phyloP scores from a whole-genome alignment of 2,113 vertebrate species.

The Petrocephalus microphthalmus region DNA sequence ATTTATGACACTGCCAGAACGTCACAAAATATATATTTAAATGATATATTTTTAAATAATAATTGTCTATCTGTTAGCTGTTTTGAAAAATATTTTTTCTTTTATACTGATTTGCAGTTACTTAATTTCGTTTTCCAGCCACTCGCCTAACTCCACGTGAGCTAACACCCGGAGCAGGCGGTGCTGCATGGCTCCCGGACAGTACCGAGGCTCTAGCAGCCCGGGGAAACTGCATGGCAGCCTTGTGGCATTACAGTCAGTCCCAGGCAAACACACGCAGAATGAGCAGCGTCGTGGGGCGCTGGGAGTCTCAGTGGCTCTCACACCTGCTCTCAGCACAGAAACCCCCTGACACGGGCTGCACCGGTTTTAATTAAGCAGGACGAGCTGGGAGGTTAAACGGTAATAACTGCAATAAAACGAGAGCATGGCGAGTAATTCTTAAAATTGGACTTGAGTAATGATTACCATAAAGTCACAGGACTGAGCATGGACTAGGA shows the following conservation, averaged over 20 bases:
- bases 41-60: background rate
- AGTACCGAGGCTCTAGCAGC: background rate
- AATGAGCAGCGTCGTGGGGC: background rate
- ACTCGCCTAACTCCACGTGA: background rate
- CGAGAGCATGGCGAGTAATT: background rate
- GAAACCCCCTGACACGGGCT: background rate
- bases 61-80: background rate
- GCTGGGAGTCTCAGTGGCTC: background rate
- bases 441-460: constrained; percentile 1
- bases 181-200: background rate
- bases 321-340: background rate
- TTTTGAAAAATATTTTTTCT: background rate
- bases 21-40: background rate
- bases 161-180: background rate
- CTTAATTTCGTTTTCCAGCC: background rate
- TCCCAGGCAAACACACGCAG: background rate
- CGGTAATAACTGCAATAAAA: constrained; percentile 1
- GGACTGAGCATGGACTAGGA: background rate
- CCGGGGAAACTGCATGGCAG: background rate
- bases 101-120: background rate
- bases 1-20: background rate
- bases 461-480: constrained; percentile 1
- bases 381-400: background rate
- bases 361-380: constrained; percentile 5
- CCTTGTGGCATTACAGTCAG: background rate